Conservation (phyloP, 1,140 invertebrate genomes). For the Triops cancriformis region DNA sequence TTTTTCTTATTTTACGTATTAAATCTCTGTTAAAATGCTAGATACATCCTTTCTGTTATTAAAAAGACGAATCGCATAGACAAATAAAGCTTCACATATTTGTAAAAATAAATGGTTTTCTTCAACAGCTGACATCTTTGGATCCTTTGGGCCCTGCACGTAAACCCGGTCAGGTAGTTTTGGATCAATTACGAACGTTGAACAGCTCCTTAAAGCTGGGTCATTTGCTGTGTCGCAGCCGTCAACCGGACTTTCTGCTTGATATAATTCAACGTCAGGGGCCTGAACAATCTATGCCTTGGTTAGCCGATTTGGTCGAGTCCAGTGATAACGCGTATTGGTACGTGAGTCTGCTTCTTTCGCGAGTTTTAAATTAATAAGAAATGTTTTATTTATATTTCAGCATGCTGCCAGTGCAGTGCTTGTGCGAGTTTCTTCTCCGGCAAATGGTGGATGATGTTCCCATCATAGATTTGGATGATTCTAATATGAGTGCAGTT, state of each 20-base stretch:
- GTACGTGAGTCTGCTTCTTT: conserved; percentile 35
- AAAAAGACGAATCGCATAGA: too few species aligned
- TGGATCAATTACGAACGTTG: conserved; percentile 71
- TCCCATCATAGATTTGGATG: conserved; percentile 25
- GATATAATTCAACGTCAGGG: conserved; percentile 73
- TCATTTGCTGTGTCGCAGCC: conserved; percentile 77
- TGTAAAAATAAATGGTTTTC: background rate
- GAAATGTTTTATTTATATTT: conserved; percentile 31
- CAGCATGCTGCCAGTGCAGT: conserved; percentile 83
- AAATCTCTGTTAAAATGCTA: too few species aligned
- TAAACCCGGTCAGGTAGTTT: conserved; percentile 61
- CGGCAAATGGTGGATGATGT: conserved; percentile 45
- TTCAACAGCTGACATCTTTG: conserved; percentile 57
- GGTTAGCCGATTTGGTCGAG: conserved; percentile 88
- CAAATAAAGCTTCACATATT: too few species aligned
- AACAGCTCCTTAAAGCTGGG: conserved; percentile 73
- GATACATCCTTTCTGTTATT: too few species aligned
- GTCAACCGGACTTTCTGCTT: conserved; percentile 83
- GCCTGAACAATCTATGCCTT: conserved; percentile 87
- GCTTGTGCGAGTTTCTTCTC: conserved; percentile 88
- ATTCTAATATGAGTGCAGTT: conserved; percentile 41
- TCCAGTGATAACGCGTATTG: conserved; percentile 76
- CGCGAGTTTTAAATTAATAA: background rate
- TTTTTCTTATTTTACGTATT: too few species aligned
- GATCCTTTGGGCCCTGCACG: conserved; percentile 73